Evolutionary conservation across 2,113 vertebrate species (phyloP), one percentile per base, ranked within the genome.

Genomic region (Dunckerocampus dactyliophorus): DNA sequence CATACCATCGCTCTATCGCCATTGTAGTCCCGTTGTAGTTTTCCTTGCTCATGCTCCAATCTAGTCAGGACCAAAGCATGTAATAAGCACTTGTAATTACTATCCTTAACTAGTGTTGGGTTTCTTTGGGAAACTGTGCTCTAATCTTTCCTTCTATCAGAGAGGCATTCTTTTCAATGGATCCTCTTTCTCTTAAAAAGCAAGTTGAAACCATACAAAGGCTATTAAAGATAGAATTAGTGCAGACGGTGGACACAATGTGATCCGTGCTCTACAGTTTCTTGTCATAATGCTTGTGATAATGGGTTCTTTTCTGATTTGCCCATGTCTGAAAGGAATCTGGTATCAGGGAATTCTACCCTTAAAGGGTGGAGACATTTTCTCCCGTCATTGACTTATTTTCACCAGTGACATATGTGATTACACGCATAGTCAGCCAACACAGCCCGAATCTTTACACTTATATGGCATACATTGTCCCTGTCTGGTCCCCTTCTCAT

Each of bases 341-440:
- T 68, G 82, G 65, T 87, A 85, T 88, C 68, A 82, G 72, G 70
- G 87, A 84, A 84, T 71, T 52, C 51, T 24, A 59, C 64, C 55
- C 48, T 79, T 71, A 79, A 75, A 67, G 69, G 59, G 52, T 53
- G 52, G 73, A 58, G 59, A 63, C 60, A 47, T 71, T 54, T 75
- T 52, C 45, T 55, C 47, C 42, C 4, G 54, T 45, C 43, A 21
- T 66, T 70, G 63, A 54, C 45, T 50, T 65, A 31, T 72, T 67
- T 67, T 65, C 43, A 48, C 37, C 17, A 39, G 17, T n/a, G 28
- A 54, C 61, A 50, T 20, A 51, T 31, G 17, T 22, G 2, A 22
- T 68, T 64, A 64, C 19, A 15, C 47, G 37, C 51, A 59, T 31
- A 71, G 21, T 61, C 14, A 66, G 57, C 37, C 50, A 7, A 22